Percentiles rank a stretch among this genome's conserved stretches.
Conservation (phyloP, 2,113 vertebrate species). For the Elephas maximus region DNA sequence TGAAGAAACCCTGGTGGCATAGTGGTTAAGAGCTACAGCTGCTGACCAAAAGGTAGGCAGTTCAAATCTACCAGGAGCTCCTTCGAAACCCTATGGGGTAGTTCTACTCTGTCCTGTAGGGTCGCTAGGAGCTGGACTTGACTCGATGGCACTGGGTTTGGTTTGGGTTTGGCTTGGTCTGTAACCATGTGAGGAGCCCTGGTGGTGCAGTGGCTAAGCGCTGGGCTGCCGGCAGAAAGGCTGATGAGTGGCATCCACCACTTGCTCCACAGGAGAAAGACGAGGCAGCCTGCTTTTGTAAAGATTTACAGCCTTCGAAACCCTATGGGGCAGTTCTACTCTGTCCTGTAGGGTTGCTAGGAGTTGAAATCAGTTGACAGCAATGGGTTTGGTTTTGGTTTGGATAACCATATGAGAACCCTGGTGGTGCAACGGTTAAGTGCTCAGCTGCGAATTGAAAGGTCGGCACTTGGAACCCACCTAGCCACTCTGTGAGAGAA, state of each 20-base stretch:
- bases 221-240: background rate
- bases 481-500: background rate
- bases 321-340: too few relatives aligned
- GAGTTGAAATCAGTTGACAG: background rate
- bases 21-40: too few relatives aligned
- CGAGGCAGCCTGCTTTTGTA: background rate
- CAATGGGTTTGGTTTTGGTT: background rate
- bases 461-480: background rate
- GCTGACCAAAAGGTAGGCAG: too few relatives aligned
- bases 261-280: background rate
- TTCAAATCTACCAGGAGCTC: too few relatives aligned
- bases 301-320: background rate
- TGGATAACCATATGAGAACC: background rate
- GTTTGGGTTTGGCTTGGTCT: too few relatives aligned
- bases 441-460: background rate
- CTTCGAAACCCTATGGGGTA: too few relatives aligned
- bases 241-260: background rate
- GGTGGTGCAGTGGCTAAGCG: background rate
- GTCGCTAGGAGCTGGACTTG: too few relatives aligned
- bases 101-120: too few relatives aligned
- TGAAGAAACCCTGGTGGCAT: too few relatives aligned
- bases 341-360: background rate
- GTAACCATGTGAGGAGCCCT: too few relatives aligned
- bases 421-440: background rate
- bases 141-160: too few relatives aligned